A percentile compares a stretch with the other conserved stretches of the same genome.
Evolutionary conservation across 2,797 vertebrate species (phyloP).

Genomic region (Pelodytes ibericus): DNA sequence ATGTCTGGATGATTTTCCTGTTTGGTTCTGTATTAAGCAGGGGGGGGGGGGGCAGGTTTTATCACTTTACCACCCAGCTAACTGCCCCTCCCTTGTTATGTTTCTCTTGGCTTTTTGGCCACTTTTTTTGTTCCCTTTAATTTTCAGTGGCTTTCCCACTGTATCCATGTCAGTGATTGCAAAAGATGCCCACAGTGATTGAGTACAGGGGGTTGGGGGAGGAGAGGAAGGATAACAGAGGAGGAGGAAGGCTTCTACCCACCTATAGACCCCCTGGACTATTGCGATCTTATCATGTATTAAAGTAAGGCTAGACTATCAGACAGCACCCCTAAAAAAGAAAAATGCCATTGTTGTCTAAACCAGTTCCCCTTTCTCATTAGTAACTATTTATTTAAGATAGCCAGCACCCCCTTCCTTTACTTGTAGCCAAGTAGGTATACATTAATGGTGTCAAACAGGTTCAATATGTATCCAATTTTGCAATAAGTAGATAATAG

Average conservation of each 20-base stretch:
- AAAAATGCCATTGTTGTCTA: slow-evolving; percentile 44
- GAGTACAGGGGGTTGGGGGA: slow-evolving; percentile 12
- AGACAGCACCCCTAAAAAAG: slow-evolving; percentile 37
- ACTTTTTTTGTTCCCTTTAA: slow-evolving; percentile 28
- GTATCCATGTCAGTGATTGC: slow-evolving; percentile 29
- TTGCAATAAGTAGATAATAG: too few species aligned
- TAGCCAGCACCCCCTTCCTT: background rate
- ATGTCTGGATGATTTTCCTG: background rate
- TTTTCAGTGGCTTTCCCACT: slow-evolving; percentile 31
- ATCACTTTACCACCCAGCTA: slow-evolving; percentile 65
- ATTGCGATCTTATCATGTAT: slow-evolving; percentile 48
- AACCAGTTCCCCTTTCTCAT: slow-evolving; percentile 2
- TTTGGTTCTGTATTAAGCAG: background rate
- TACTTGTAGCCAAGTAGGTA: background rate
- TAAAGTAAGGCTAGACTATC: slow-evolving; percentile 21
- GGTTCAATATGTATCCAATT: too few species aligned
- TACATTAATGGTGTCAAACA: too few species aligned
- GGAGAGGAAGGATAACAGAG: slow-evolving; percentile 4
- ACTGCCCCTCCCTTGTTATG: slow-evolving; percentile 72
- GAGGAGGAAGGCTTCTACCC: too few species aligned
- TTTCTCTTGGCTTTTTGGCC: slow-evolving; percentile 42
- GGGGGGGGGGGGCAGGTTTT: slow-evolving; percentile 59
- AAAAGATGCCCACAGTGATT: slow-evolving; percentile 8
- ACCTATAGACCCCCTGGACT: slow-evolving; percentile 14
- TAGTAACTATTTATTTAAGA: background rate